phyloP scores from a whole-genome alignment of 2,888 invertebrate species.

The Entomobrya proxima region DNA sequence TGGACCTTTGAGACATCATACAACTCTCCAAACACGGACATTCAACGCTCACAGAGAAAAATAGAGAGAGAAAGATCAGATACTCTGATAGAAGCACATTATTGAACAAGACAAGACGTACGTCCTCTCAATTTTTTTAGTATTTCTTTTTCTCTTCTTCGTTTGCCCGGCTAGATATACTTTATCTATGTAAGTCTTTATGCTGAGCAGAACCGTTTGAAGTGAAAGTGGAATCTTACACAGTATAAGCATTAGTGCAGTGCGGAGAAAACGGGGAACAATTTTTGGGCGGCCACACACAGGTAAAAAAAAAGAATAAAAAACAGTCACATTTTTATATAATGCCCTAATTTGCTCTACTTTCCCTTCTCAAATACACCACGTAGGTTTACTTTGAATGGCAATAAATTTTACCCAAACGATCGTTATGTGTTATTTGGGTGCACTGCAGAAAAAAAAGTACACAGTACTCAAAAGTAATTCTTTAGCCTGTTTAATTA shows the following conservation, averaged over 20 bases:
- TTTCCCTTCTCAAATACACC: no score
- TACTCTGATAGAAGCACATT: constrained; percentile 25
- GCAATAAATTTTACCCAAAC: constrained; percentile 3
- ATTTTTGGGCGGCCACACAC: no score
- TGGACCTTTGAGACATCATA: constrained; percentile 58
- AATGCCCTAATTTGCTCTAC: no score
- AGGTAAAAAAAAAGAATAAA: no score
- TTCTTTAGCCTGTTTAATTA: background rate
- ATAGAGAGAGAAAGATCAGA: constrained; percentile 46
- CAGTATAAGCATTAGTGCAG: no score
- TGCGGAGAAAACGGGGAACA: no score
- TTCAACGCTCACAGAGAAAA: no score
- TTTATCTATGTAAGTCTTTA: no score
- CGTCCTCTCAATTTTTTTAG: background rate
- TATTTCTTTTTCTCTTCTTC: background rate
- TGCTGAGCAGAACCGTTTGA: no score
- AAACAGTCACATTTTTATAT: no score
- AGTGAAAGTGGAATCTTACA: no score
- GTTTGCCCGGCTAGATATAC: no score
- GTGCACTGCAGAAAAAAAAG: background rate
- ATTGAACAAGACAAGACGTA: background rate
- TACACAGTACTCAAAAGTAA: background rate
- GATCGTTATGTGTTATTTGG: background rate
- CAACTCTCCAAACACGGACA: constrained; percentile 49
- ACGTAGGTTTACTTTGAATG: constrained; percentile 2